phyloP scores from a whole-genome alignment of 2,888 invertebrate genomes.

The Tryphoninae sp. region DNA sequence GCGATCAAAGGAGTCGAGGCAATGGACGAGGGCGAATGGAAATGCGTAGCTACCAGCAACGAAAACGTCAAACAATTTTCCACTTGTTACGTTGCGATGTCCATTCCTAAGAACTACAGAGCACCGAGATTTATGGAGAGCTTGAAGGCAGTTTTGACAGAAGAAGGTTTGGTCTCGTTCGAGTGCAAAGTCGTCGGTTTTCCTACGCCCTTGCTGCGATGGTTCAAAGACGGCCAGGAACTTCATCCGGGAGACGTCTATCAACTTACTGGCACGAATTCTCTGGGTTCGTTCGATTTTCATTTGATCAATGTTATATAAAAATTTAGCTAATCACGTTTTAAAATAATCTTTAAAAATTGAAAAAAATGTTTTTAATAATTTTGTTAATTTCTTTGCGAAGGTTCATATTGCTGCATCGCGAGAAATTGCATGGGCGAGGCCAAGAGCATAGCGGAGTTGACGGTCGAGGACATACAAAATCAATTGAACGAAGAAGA shows the following conservation, averaged over 20 bases:
- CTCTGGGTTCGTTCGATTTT: slow-evolving; percentile 83
- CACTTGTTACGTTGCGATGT: slow-evolving; percentile 88
- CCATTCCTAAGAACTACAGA: slow-evolving; percentile 94
- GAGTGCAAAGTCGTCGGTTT: slow-evolving; percentile 97
- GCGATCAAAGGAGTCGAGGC: slow-evolving; percentile 90
- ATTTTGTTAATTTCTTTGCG: slow-evolving; percentile 4
- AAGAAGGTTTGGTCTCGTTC: slow-evolving; percentile 95
- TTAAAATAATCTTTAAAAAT: neutral
- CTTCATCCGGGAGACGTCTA: slow-evolving; percentile 96
- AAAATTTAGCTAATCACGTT: neutral
- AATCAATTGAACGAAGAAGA: slow-evolving; percentile 95
- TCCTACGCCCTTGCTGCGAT: slow-evolving; percentile 92
- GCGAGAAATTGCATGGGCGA: slow-evolving; percentile 96
- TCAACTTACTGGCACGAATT: slow-evolving; percentile 94
- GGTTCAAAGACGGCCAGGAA: slow-evolving; percentile 97
- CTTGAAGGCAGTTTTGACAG: slow-evolving; percentile 93
- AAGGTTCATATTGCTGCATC: slow-evolving; percentile 92
- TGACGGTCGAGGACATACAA: slow-evolving; percentile 95
- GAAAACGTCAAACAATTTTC: slow-evolving; percentile 90
- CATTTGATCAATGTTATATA: neutral
- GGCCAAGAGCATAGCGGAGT: slow-evolving; percentile 91
- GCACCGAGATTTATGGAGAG: slow-evolving; percentile 95
- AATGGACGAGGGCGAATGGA: slow-evolving; percentile 94
- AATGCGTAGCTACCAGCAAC: slow-evolving; percentile 91
- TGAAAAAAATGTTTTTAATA: neutral